Percentiles rank a stretch among this genome's conserved stretches.
Conservation (phyloP, 92 coral and sea anemone species). For the Pocillopora grandis region DNA sequence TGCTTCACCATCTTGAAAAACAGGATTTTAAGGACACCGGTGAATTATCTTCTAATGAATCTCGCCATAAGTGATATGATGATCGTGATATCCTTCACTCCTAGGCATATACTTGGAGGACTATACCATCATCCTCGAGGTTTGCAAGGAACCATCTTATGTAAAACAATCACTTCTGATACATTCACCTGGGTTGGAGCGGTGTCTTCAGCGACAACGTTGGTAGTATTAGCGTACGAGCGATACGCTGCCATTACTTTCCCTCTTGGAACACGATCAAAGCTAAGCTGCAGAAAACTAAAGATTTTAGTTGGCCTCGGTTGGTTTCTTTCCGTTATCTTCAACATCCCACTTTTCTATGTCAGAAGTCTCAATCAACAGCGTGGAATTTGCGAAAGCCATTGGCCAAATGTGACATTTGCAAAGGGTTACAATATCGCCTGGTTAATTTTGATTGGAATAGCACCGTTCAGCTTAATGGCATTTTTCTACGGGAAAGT, state of each 20-base stretch:
- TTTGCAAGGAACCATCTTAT: constrained; percentile 14
- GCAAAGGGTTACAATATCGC: constrained; percentile 6
- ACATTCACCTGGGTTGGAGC: constrained; percentile 43
- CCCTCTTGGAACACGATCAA: background rate
- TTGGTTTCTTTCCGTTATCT: constrained; percentile 28
- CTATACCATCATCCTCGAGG: constrained; percentile 36
- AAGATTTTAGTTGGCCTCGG: background rate
- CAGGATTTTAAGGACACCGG: background rate
- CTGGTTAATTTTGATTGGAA: constrained; percentile 32
- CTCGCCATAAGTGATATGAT: constrained; percentile 41
- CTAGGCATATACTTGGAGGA: constrained; percentile 20
- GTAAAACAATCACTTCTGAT: constrained; percentile 38
- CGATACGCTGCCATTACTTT: constrained; percentile 20
- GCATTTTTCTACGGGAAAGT: constrained; percentile 28
- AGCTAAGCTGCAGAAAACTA: constrained; percentile 3
- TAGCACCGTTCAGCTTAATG: constrained; percentile 27
- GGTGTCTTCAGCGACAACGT: constrained; percentile 24
- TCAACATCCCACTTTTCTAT: constrained; percentile 32
- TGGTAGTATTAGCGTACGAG: constrained; percentile 39
- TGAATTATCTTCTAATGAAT: constrained; percentile 26
- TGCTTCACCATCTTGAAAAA: constrained; percentile 6
- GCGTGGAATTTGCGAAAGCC: constrained; percentile 23
- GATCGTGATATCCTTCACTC: constrained; percentile 31
- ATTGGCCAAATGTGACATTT: constrained; percentile 24
- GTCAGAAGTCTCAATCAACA: constrained; percentile 1